These are phyloP conservation scores for Brachionus calyciflorus DNA, from an alignment of 1,140 invertebrate genomes.

Conservation along the genomic window DNA sequence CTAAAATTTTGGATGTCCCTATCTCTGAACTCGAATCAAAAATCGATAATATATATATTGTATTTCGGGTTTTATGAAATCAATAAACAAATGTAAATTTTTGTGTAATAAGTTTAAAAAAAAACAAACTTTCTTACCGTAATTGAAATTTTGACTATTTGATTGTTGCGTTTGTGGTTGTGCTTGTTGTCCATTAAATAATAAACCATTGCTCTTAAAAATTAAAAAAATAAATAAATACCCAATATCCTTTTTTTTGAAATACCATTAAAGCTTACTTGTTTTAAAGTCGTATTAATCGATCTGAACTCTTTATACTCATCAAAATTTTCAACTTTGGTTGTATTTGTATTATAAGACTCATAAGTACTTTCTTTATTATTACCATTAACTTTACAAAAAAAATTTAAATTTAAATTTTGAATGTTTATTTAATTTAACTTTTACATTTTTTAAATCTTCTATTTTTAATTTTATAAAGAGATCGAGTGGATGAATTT, in stretches of 20 bases:
- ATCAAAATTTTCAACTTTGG: constrained; percentile 6
- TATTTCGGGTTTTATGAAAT: too few species aligned
- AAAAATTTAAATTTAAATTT: background rate
- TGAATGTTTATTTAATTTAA: background rate
- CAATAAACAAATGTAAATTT: too few species aligned
- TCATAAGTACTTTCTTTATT: background rate
- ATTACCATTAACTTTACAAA: background rate
- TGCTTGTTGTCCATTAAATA: constrained; percentile 9
- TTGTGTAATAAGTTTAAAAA: too few species aligned
- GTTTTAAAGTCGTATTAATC: constrained; percentile 29
- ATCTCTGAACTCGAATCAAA: too few species aligned
- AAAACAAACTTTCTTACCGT: background rate
- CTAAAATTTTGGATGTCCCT: too few species aligned
- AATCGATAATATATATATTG: too few species aligned
- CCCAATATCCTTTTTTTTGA: too few species aligned
- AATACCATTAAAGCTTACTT: constrained; percentile 14
- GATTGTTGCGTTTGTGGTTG: background rate
- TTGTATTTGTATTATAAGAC: background rate
- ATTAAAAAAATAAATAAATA: constrained; percentile 10
- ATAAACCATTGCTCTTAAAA: constrained; percentile 4
- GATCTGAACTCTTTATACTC: constrained; percentile 28
- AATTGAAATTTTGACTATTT: constrained; percentile 22
- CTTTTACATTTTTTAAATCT: constrained; percentile 10
- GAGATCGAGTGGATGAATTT: background rate
- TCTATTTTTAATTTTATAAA: constrained; percentile 7